A percentile compares a stretch with the other conserved stretches of the same genome.
Evolutionary conservation across 2,797 vertebrate genomes (phyloP).

Genomic region (Clarias pachynema): DNA sequence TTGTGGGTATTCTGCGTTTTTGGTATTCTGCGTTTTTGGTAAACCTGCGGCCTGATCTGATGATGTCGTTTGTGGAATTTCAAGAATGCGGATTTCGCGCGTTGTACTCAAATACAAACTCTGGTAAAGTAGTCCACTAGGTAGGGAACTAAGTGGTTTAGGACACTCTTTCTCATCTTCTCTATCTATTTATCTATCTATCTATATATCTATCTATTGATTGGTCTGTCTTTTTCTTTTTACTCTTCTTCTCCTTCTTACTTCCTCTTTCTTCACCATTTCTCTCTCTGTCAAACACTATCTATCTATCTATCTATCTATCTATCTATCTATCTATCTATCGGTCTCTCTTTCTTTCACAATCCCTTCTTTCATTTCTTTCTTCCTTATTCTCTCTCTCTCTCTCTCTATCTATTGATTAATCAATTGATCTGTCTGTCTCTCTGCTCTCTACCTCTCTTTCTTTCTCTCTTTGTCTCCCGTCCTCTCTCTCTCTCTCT

Average conservation of each 20-base stretch:
- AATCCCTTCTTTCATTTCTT: not conserved
- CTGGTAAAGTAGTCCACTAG: too few relatives aligned
- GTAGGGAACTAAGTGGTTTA: not conserved
- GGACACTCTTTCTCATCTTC: not conserved
- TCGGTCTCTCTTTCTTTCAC: not conserved
- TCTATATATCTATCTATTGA: not conserved
- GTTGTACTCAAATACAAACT: too few relatives aligned
- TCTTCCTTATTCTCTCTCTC: not conserved
- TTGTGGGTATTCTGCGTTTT: slow-evolving; percentile 11
- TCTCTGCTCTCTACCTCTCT: not conserved
- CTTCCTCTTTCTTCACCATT: not conserved
- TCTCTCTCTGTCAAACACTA: not conserved
- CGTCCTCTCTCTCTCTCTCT: not conserved
- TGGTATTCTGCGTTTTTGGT: slow-evolving; percentile 3
- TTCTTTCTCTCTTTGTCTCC: not conserved
- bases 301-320: not conserved
- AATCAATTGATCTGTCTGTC: too few relatives aligned
- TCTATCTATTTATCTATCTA: too few relatives aligned
- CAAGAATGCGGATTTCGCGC: not conserved
- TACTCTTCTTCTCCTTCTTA: not conserved
- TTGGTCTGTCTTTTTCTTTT: not conserved
- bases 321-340: not conserved
- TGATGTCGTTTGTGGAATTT: not conserved
- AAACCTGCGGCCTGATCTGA: not conserved
- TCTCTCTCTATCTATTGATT: not conserved